Base-by-base conservation (phyloP, 37 sponge, comb jelly and placozoan species). In the Diacarnus erythraeanus region DNA sequence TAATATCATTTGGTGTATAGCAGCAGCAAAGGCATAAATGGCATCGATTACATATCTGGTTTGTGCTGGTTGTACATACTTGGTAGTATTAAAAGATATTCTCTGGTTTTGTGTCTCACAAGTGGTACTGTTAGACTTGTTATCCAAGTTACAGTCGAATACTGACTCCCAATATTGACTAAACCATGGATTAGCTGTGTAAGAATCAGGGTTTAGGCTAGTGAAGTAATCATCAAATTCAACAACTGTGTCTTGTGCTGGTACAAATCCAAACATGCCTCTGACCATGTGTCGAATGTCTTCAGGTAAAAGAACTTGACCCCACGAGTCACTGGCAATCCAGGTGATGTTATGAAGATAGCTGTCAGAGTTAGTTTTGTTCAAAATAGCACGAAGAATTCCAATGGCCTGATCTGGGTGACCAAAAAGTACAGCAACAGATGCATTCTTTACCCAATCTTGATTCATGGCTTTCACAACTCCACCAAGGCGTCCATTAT, bases 11-110 rank as follows among this genome's bases (percentile, higher is more conserved):
- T 85, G 69, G 23, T 81, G 83, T 1, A 94, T 42, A 26, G 94
- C 84, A 74, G 75, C 47, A 0, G 88, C 94, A 58, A 90, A 64
- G 2, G 91, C 94, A 77, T 83, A 77, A 27, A 90, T 81, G n/a
- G 94, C 94, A 76, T 94, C 91, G n/a, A 90, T 86, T 27, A 75
- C 64, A 31, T 84, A 86, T 23, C 84, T 56, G 5, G 87, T 81
- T 37, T 86, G 86, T 60, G 71, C 70, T 43, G 86, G 71, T 34
- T 86, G 82, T 9, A 6, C 17, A 27, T 79, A 80, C 41, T 60
- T 27, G 21, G 4, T 25, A 17, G 60, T 10, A 25, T 31, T 33
- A 27, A 2, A 8, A 20, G 54, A 3, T 15, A 75, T 22, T 12
- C 27, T 30, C 25, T 83, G 71, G 2, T 34, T 17, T 2, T 30